phyloP scores from a whole-genome alignment of 2,113 vertebrate species.

The Indicator maculatus region DNA sequence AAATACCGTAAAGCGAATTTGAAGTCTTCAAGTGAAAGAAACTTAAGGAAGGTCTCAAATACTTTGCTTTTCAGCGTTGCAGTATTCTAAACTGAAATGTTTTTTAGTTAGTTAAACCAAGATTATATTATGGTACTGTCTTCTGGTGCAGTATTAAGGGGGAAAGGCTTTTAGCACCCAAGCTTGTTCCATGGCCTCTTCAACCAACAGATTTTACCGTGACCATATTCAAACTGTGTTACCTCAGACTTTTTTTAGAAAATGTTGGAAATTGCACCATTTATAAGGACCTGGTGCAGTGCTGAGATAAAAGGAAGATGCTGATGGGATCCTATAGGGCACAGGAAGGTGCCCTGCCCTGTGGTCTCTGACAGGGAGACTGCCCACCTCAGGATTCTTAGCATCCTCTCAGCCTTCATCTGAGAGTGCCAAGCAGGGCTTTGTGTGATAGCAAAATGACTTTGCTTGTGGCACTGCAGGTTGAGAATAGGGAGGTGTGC shows the following conservation, averaged over 20 bases:
- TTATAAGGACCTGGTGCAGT: not conserved
- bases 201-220: accelerated
- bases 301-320: not conserved
- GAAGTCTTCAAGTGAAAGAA: not conserved
- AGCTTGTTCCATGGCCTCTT: not conserved
- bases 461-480: not conserved
- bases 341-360: not conserved
- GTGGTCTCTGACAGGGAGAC: not conserved
- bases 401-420: not conserved
- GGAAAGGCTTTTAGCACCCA: not conserved
- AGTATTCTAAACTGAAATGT: not conserved
- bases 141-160: not conserved
- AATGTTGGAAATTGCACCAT: not conserved
- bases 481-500: not conserved
- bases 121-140: not conserved
- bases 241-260: not conserved
- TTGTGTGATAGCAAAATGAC: accelerated
- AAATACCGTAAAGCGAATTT: not conserved
- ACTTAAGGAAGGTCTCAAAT: not conserved
- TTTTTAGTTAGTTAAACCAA: not conserved
- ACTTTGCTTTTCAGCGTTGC: not conserved
- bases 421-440: accelerated
- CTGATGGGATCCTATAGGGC: not conserved
- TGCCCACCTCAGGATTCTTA: not conserved
- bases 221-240: not conserved